Evolutionary conservation across 1,140 invertebrate species (phyloP), one percentile per base, ranked within the genome.

Genomic region (Dendrolimus kikuchii): DNA sequence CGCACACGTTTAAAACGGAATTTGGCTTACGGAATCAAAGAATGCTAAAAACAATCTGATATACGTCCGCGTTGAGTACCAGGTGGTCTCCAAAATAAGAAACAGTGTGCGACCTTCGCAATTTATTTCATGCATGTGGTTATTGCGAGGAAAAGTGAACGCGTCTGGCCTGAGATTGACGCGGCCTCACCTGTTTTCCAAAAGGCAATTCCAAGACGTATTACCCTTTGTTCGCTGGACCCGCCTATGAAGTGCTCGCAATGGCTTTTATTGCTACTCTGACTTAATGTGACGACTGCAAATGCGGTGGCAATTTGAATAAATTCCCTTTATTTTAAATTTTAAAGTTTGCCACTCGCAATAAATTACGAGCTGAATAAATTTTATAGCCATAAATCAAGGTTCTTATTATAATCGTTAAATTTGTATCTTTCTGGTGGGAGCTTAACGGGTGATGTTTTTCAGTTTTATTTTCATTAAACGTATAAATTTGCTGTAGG

Each of bases 201-300:
- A 78, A 76, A 74, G 68, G 60, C 68, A 69, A 75, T 81, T 77
- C 60, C 57, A 68, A 73, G 68, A 79, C 59, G 64, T 76, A 84
- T 78, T 75, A 68, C 77, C 68, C 68, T 81, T 81, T 84, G 78
- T 84, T 81, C 62, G 53, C 53, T 46, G 57, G 62, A 53, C 63
- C 68, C 70, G 66, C 66, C 73, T 51, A 61, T 53, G 64, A 64
- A 63, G 67, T 68, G 60, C 63, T 64, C 66, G 61, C 62, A 51
- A 49, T 49, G 60, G 45, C 59, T 68, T 71, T 77, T 77, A 77
- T 77, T 71, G 64, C 68, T 51, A 59, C 60, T 63, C 64, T 56
- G 61, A 65, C 62, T 68, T 73, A 73, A 78, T 72, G 56, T 60
- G 65, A 63, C 57, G 53, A 49, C 63, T 63, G 63, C 64, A 61